Conservation (phyloP, 1,140 invertebrate genomes). For the Heliothis virescens region DNA sequence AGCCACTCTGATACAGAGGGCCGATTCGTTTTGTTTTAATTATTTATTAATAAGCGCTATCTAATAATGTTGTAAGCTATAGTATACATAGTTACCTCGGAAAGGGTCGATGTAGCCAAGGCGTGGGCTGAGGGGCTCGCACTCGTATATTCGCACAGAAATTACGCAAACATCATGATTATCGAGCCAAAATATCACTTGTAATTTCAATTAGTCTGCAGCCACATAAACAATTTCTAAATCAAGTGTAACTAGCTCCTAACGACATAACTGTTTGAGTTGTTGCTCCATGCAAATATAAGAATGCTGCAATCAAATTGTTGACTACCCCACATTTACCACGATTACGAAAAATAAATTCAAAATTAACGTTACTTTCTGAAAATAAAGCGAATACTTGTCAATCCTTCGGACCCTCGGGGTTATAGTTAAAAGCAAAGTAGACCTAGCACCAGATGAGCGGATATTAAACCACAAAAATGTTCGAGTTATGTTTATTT, state of each 20-base stretch:
- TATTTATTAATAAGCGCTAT: slow-evolving; percentile 80
- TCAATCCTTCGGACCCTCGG: slow-evolving; percentile 27
- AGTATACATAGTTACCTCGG: slow-evolving; percentile 62
- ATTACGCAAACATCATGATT: background rate
- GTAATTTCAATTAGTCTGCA: background rate
- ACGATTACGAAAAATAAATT: background rate
- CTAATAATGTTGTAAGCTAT: slow-evolving; percentile 69
- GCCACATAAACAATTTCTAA: slow-evolving; percentile 1
- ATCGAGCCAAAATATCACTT: slow-evolving; percentile 1
- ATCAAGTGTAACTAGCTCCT: slow-evolving; percentile 24
- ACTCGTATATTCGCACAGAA: slow-evolving; percentile 20
- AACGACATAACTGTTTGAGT: slow-evolving; percentile 11
- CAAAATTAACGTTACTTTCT: slow-evolving; percentile 23
- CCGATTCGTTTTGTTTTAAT: slow-evolving; percentile 66
- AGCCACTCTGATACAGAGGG: slow-evolving; percentile 82
- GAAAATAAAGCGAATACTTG: slow-evolving; percentile 28
- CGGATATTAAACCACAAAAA: slow-evolving; percentile 48
- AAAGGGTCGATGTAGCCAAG: background rate
- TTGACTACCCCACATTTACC: background rate
- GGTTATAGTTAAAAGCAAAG: slow-evolving; percentile 43
- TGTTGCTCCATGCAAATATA: background rate
- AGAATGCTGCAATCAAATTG: background rate
- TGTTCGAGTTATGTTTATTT: slow-evolving; percentile 46
- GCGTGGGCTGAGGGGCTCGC: background rate
- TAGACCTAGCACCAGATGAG: slow-evolving; percentile 50